These are phyloP conservation scores for Tichodroma muraria DNA, from an alignment of 2,113 vertebrate genomes.

Conservation along the genomic window DNA sequence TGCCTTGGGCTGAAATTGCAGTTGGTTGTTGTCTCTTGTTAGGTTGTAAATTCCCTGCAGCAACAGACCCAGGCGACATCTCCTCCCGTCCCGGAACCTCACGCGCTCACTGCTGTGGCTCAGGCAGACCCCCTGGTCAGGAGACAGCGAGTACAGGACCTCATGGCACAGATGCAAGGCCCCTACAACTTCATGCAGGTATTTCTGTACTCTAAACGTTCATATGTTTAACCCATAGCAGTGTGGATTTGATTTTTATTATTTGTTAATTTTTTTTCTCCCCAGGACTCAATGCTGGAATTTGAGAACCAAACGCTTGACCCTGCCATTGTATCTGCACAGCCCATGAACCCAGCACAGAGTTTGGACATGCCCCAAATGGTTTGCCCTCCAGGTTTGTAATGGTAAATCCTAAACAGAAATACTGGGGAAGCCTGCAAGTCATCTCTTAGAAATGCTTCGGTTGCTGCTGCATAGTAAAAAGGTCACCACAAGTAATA, in stretches of 20 bases:
- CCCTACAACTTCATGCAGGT: slow-evolving; percentile 99
- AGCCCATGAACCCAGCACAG: slow-evolving; percentile 91
- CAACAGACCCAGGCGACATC: slow-evolving; percentile 79
- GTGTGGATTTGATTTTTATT: not conserved
- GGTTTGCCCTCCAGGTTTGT: slow-evolving; percentile 84
- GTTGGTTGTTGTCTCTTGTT: not conserved
- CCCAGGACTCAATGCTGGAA: slow-evolving; percentile 94
- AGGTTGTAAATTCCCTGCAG: slow-evolving; percentile 83
- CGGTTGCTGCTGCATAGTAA: not conserved
- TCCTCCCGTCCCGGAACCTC: slow-evolving; percentile 78
- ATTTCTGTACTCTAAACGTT: not conserved
- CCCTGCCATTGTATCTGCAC: slow-evolving; percentile 96
- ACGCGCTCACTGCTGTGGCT: slow-evolving; percentile 73
- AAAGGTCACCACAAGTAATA: not conserved
- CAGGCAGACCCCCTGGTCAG: slow-evolving; percentile 88
- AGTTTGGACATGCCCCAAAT: slow-evolving; percentile 88
- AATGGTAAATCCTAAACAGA: slow-evolving; percentile 27
- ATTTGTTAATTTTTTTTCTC: not conserved
- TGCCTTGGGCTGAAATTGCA: not conserved
- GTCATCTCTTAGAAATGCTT: not conserved
- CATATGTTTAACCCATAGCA: not conserved
- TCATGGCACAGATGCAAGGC: slow-evolving; percentile 99
- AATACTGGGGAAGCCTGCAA: not conserved
- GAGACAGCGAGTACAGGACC: slow-evolving; percentile 93
- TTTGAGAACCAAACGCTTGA: slow-evolving; percentile 95